Evolutionary conservation across 2,797 vertebrate genomes (phyloP).

Genomic region (Oryzias sinensis): DNA sequence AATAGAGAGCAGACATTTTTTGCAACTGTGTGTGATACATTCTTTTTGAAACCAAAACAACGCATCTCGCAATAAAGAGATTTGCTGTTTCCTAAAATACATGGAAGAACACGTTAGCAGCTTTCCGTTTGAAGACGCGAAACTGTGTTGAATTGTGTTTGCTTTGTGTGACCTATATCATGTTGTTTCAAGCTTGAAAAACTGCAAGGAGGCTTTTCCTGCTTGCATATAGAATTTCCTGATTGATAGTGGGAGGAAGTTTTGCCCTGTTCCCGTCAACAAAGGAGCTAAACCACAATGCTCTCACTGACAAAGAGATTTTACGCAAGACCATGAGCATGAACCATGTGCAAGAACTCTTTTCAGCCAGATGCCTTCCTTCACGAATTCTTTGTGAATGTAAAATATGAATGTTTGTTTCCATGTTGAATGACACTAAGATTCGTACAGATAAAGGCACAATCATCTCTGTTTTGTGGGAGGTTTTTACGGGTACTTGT

Average conservation of each 20-base stretch:
- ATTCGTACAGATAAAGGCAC: no score
- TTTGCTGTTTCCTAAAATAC: background rate
- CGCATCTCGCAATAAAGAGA: background rate
- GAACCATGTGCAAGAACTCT: background rate
- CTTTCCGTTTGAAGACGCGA: conserved; percentile 22
- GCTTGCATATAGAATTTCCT: conserved; percentile 57
- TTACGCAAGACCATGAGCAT: background rate
- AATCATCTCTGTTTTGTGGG: no score
- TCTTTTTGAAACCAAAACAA: background rate
- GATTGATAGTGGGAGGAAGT: conserved; percentile 61
- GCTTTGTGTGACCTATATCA: background rate
- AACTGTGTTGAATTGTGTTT: background rate
- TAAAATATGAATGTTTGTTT: no score
- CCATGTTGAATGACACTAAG: no score
- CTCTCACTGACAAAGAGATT: conserved; percentile 17
- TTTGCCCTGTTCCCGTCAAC: conserved; percentile 41
- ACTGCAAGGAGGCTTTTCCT: conserved; percentile 45
- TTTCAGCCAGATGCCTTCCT: no score
- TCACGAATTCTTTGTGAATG: no score
- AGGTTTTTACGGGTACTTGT: no score
- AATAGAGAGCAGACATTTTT: background rate
- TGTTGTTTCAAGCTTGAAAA: conserved; percentile 20
- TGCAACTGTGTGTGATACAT: background rate
- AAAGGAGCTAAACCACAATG: conserved; percentile 29
- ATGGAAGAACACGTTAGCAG: conserved; percentile 1